Evolutionary conservation across 1,140 invertebrate species (phyloP).

Genomic region (Leptinotarsa defecta): DNA sequence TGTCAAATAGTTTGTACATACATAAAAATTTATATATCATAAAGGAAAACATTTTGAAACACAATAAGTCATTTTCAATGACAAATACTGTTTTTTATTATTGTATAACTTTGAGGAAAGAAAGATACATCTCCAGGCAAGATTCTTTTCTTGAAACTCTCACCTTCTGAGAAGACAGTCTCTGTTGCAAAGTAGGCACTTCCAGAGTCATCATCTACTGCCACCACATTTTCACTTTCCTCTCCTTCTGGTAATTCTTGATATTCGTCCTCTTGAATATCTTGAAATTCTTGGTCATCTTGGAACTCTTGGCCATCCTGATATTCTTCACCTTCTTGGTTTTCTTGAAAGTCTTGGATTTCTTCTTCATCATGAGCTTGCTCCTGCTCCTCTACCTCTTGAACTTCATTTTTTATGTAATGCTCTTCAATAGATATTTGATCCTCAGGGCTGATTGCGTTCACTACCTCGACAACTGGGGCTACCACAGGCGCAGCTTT

Average conservation of each 20-base stretch:
- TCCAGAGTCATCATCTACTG: background rate
- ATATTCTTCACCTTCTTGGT: conserved; percentile 30
- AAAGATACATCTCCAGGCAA: no score
- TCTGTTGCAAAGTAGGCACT: background rate
- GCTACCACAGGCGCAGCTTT: conserved; percentile 16
- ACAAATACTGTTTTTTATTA: no score
- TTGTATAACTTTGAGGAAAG: no score
- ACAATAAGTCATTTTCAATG: no score
- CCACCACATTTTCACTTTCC: conserved; percentile 29
- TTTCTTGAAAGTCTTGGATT: conserved; percentile 31
- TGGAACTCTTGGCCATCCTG: background rate
- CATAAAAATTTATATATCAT: no score
- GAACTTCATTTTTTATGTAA: conserved; percentile 14
- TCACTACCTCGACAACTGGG: conserved; percentile 28
- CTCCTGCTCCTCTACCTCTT: conserved; percentile 34
- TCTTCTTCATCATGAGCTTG: conserved; percentile 31
- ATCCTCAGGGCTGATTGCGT: conserved; percentile 25
- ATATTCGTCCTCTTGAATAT: conserved; percentile 31
- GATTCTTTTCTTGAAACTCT: background rate
- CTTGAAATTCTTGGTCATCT: conserved; percentile 23
- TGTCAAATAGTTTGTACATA: no score
- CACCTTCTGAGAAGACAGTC: background rate
- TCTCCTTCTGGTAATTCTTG: conserved; percentile 24
- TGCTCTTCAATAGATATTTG: conserved; percentile 38
- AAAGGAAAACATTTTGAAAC: no score